phyloP scores from a whole-genome alignment of 2,888 invertebrate species.

The Rhyacophila evoluta region DNA sequence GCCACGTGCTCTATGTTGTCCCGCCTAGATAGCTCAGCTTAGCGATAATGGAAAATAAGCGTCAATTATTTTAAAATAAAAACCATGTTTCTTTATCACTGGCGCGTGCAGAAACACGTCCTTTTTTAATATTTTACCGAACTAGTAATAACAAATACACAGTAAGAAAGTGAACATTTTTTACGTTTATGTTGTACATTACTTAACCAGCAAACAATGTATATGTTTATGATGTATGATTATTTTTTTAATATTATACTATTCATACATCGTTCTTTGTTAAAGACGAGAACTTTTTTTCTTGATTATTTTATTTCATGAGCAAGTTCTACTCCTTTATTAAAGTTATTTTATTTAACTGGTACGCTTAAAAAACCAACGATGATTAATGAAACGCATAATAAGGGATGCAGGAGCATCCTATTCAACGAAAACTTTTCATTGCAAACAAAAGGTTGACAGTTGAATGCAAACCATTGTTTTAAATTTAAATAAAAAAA shows the following conservation, averaged over 20 bases:
- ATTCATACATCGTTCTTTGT: no score
- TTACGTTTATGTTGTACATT: no score
- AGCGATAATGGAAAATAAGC: constrained; percentile 27
- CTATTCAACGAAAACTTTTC: background rate
- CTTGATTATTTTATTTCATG: no score
- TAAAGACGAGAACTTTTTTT: no score
- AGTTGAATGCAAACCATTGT: background rate
- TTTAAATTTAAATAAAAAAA: background rate
- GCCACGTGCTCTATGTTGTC: constrained; percentile 31
- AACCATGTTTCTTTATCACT: constrained; percentile 31
- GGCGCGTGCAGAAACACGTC: constrained; percentile 27
- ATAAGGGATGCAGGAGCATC: background rate
- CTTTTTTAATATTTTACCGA: background rate
- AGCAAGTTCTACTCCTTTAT: background rate
- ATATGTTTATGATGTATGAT: no score
- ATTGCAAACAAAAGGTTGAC: constrained; percentile 13
- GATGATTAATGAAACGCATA: constrained; percentile 15
- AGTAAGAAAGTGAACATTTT: background rate
- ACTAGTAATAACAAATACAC: no score
- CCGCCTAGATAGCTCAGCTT: background rate
- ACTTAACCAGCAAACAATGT: no score
- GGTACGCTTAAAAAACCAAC: background rate
- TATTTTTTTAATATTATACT: no score
- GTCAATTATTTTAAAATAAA: constrained; percentile 32
- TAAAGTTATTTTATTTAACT: constrained; percentile 10